phyloP scores from a whole-genome alignment of 2,113 vertebrate genomes.

The Pao palembangensis region DNA sequence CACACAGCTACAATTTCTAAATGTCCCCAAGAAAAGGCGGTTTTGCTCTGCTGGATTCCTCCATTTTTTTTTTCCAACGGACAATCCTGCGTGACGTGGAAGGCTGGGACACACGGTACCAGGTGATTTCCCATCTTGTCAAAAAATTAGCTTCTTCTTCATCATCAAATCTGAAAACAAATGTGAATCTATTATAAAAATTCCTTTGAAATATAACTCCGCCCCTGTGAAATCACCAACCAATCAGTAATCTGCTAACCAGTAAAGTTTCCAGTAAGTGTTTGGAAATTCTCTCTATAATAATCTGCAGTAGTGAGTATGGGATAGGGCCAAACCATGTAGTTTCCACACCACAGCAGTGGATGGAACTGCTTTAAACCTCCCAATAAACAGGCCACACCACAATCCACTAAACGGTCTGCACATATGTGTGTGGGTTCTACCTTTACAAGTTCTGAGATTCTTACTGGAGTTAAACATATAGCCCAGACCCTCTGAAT shows the following conservation, averaged over 20 bases:
- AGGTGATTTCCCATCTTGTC: conserved; percentile 35
- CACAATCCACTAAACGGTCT: conserved; percentile 27
- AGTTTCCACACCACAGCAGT: conserved; percentile 57
- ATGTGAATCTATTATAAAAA: not conserved
- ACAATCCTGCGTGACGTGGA: conserved; percentile 32
- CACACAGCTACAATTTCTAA: conserved; percentile 22
- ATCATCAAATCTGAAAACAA: conserved; percentile 72
- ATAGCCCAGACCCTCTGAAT: conserved; percentile 65
- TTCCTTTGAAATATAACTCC: not conserved
- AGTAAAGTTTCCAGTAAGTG: conserved; percentile 16
- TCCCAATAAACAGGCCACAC: conserved; percentile 45
- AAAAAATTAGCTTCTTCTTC: conserved; percentile 80
- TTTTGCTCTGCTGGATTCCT: not conserved
- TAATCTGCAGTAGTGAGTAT: conserved; percentile 6
- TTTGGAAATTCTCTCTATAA: conserved; percentile 35
- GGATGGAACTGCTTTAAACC: conserved; percentile 59
- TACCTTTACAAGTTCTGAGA: conserved; percentile 16
- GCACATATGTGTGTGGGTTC: conserved; percentile 11
- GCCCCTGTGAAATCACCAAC: conserved; percentile 3
- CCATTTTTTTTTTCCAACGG: conserved; percentile 12
- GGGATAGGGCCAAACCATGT: conserved; percentile 27
- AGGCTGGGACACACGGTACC: conserved; percentile 18
- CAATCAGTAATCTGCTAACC: conserved; percentile 16
- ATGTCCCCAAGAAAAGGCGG: conserved; percentile 21
- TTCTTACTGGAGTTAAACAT: conserved; percentile 36